phyloP scores from a whole-genome alignment of 2,888 invertebrate species.

The Synergus itoensis region DNA sequence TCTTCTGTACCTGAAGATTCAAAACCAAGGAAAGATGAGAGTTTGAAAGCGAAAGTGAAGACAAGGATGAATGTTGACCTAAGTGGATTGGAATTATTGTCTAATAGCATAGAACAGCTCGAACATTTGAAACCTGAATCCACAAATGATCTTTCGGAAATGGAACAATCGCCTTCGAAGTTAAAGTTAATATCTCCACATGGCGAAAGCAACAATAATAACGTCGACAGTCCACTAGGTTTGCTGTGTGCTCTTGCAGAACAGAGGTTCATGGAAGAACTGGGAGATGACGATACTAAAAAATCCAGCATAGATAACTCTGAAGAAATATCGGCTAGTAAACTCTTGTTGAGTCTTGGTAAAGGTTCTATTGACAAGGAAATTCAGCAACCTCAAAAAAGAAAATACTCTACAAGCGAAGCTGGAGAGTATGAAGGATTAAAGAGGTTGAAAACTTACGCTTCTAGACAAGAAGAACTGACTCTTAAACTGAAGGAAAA shows the following conservation, averaged over 20 bases:
- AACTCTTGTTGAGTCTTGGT: slow-evolving; percentile 64
- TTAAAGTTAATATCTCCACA: slow-evolving; percentile 70
- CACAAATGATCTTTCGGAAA: slow-evolving; percentile 60
- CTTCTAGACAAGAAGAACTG: slow-evolving; percentile 47
- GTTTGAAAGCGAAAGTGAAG: slow-evolving; percentile 51
- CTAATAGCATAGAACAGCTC: slow-evolving; percentile 91
- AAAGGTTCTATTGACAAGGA: slow-evolving; percentile 56
- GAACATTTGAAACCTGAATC: slow-evolving; percentile 79
- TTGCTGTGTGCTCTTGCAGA: slow-evolving; percentile 91
- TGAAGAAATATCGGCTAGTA: slow-evolving; percentile 68
- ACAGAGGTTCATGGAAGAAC: slow-evolving; percentile 90
- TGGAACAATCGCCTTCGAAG: slow-evolving; percentile 78
- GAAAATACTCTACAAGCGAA: slow-evolving; percentile 57
- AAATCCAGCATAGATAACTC: slow-evolving; percentile 62
- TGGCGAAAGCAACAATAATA: slow-evolving; percentile 78
- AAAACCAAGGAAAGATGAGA: slow-evolving; percentile 52
- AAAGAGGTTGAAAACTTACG: slow-evolving; percentile 48
- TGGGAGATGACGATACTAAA: slow-evolving; percentile 76
- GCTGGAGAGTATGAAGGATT: slow-evolving; percentile 42
- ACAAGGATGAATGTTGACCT: slow-evolving; percentile 81
- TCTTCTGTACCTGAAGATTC: slow-evolving; percentile 36
- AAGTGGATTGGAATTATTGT: slow-evolving; percentile 89
- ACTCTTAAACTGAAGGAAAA: slow-evolving; percentile 57
- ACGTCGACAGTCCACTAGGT: slow-evolving; percentile 80
- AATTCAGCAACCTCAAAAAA: slow-evolving; percentile 56